Evolutionary conservation across 2,113 vertebrate species (phyloP).

Genomic region (Diadophis punctatus): DNA sequence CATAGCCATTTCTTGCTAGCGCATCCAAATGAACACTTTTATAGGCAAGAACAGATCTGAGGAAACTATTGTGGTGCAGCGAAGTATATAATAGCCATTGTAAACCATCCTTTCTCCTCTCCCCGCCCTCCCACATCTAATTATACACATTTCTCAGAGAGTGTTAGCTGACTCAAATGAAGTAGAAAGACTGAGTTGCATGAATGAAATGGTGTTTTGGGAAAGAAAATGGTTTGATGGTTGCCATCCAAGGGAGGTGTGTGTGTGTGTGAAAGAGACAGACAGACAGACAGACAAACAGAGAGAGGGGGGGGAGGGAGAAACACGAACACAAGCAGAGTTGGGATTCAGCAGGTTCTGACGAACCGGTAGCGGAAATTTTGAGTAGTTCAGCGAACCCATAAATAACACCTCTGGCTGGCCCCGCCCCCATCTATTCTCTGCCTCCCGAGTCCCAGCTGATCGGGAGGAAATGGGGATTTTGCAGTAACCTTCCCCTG

Average conservation of each 20-base stretch:
- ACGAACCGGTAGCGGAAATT: too few species aligned
- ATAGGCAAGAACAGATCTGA: constrained; percentile 41
- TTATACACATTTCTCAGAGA: constrained; percentile 51
- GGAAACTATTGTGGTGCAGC: constrained; percentile 23
- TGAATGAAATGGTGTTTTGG: constrained; percentile 47
- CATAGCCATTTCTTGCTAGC: constrained; percentile 15
- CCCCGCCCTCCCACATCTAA: constrained; percentile 18
- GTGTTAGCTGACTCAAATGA: constrained; percentile 30
- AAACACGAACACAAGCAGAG: too few species aligned
- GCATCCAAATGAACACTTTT: constrained; percentile 34
- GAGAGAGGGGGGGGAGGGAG: too few species aligned
- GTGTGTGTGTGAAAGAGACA: background rate
- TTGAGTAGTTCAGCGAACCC: too few species aligned
- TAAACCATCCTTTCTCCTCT: constrained; percentile 35
- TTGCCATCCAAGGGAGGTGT: constrained; percentile 31
- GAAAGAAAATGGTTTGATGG: background rate
- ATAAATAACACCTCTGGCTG: too few species aligned
- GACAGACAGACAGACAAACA: background rate
- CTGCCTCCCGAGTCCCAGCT: too few species aligned
- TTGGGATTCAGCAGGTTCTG: too few species aligned
- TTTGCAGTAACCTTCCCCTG: too few species aligned
- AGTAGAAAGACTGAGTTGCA: constrained; percentile 36
- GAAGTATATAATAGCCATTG: constrained; percentile 42
- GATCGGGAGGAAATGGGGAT: too few species aligned
- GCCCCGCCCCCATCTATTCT: too few species aligned